Evolutionary conservation across 2,888 invertebrate species (phyloP), one percentile per base, ranked within the genome.

Genomic region (Drosophila subquinaria): DNA sequence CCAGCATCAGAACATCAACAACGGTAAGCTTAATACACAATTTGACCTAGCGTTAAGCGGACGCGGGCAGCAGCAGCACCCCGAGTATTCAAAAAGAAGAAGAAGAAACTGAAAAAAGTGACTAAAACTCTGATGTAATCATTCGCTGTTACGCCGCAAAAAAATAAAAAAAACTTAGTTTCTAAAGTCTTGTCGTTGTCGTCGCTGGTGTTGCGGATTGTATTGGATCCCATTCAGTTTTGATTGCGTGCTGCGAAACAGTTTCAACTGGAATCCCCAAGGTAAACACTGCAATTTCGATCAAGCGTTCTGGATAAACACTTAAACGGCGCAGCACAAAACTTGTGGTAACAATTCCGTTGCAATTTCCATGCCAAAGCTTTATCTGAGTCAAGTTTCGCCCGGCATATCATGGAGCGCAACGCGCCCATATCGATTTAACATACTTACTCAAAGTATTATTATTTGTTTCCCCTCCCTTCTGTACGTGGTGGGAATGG

Each of bases 81-180:
- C 11, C 36, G 36, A 20, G 17, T 48, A 64, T 57, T 40, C 35
- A 17, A 45, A 36, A 45, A 20, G 35, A 56, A 45, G 55, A 56
- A 36, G 55, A 38, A 48, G 20, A 38, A 30, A 15, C 8, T 45
- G 30, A 40, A 48, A 66, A 86, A 69, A 73, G 73, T 87, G 85
- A 80, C 75, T 86, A 76, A 77, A 85, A 88, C 76, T 86, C 86
- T 86, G 89, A 86, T 89, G 86, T 86, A 86, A 86, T 88, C 86
- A 89, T 79, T 81, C 38, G 76, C 77, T 68, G 55, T 76, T 87
- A 87, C 80, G 81, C 78, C 64, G 79, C 65, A 50, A 73, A 75
- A 69, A 43, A 59, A 69, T 70, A 63, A 69, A 73, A 42, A 36
- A 68, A 17, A 17, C 17, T 17, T 20, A 30, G 51, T 36, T 64